A percentile compares a stretch with the other conserved stretches of the same genome.
Conservation (phyloP, 2,797 vertebrate species). For the Propithecus perrieri region DNA sequence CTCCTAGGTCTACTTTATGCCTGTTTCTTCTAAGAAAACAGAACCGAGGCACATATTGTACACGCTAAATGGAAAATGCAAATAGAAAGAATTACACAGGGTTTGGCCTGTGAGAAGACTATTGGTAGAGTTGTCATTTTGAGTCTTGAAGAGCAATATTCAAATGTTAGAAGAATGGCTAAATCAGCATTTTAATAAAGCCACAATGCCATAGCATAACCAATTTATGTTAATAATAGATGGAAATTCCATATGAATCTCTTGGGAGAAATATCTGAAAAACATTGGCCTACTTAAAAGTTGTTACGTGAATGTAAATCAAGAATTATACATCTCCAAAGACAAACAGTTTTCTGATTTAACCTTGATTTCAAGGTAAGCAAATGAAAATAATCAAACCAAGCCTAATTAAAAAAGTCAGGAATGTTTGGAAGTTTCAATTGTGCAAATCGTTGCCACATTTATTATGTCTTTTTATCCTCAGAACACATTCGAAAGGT, state of each 20-base stretch:
- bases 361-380: conserved; percentile 1
- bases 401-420: background rate
- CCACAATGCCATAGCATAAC: background rate
- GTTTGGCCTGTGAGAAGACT: background rate
- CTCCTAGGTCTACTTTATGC: background rate
- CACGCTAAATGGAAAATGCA: background rate
- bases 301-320: background rate
- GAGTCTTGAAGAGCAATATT: background rate
- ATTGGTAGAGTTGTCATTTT: background rate
- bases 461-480: background rate
- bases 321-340: background rate
- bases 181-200: conserved; percentile 25
- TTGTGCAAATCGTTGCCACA: background rate
- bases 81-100: background rate
- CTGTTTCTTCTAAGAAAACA: background rate
- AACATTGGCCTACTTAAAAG: background rate
- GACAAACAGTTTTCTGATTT: background rate
- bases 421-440: background rate
- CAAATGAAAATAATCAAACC: background rate
- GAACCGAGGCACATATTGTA: background rate
- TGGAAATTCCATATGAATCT: background rate
- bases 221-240: background rate
- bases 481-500: background rate
- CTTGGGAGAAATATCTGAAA: conserved; percentile 23
- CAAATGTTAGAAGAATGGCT: background rate